phyloP scores from a whole-genome alignment of 2,113 vertebrate genomes.

The Sceloporus undulatus region DNA sequence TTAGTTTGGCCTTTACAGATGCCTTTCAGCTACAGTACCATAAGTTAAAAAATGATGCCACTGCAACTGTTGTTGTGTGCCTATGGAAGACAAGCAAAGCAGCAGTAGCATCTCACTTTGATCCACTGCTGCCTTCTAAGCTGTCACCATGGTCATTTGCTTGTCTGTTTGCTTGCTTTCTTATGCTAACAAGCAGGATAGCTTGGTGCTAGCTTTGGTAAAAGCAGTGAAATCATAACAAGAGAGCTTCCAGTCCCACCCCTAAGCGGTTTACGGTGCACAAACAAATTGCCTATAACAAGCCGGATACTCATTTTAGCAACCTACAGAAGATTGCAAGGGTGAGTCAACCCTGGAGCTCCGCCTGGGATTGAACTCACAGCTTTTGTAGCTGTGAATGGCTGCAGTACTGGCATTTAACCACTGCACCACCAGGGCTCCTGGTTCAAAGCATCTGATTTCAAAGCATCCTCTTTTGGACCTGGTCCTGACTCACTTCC shows the following conservation, averaged over 20 bases:
- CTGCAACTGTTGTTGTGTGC: too few species aligned
- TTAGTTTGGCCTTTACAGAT: slow-evolving; percentile 18
- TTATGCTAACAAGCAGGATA: not conserved
- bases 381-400: too few species aligned
- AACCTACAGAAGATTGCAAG: too few species aligned
- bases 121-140: not conserved
- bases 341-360: too few species aligned
- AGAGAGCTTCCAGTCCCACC: too few species aligned
- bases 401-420: too few species aligned
- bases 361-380: too few species aligned
- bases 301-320: too few species aligned
- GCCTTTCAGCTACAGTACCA: not conserved
- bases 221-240: not conserved
- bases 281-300: too few species aligned
- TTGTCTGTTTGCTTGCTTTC: too few species aligned
- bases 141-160: not conserved
- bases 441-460: not conserved
- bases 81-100: not conserved
- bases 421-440: too few species aligned
- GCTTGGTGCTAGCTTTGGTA: not conserved
- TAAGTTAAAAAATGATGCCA: not conserved
- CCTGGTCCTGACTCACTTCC: not conserved
- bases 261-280: not conserved
- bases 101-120: not conserved
- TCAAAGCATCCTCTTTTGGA: not conserved